phyloP scores from a whole-genome alignment of 1,140 invertebrate species.

The Drosophila ohnishii region DNA sequence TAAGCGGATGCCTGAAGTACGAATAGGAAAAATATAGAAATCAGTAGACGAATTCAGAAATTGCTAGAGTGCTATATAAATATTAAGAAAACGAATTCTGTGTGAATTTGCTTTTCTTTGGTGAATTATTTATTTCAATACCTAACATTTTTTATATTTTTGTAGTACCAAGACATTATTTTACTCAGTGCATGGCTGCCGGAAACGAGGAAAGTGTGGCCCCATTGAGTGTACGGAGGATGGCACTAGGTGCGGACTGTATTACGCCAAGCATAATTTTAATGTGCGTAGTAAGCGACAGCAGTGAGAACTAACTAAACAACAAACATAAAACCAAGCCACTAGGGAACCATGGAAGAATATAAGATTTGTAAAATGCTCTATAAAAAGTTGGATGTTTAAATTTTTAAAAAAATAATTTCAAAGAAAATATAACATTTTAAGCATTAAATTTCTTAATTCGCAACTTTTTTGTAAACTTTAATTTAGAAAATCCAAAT shows the following conservation, averaged over 20 bases:
- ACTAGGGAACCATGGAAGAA: background rate
- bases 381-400: background rate
- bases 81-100: too few relatives aligned
- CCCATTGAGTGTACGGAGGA: background rate
- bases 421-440: too few relatives aligned
- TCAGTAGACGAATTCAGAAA: too few relatives aligned
- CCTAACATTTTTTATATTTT: background rate
- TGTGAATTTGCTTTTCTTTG: too few relatives aligned
- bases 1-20: too few relatives aligned
- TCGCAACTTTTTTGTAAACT: background rate
- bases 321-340: slow-evolving; percentile 56
- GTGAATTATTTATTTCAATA: background rate
- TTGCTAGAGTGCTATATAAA: too few relatives aligned
- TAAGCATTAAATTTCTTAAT: too few relatives aligned
- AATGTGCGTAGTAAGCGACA: slow-evolving; percentile 59
- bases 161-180: background rate
- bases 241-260: slow-evolving; percentile 56
- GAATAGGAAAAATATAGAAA: too few relatives aligned
- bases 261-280: slow-evolving; percentile 74
- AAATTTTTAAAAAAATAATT: too few relatives aligned
- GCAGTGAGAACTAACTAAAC: slow-evolving; percentile 54
- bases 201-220: background rate
- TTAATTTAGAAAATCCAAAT: too few relatives aligned
- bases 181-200: background rate
- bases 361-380: slow-evolving; percentile 1